These are phyloP conservation scores for Himantopus leucocephalus DNA, from an alignment of 2,113 vertebrate species.

Conservation along the genomic window DNA sequence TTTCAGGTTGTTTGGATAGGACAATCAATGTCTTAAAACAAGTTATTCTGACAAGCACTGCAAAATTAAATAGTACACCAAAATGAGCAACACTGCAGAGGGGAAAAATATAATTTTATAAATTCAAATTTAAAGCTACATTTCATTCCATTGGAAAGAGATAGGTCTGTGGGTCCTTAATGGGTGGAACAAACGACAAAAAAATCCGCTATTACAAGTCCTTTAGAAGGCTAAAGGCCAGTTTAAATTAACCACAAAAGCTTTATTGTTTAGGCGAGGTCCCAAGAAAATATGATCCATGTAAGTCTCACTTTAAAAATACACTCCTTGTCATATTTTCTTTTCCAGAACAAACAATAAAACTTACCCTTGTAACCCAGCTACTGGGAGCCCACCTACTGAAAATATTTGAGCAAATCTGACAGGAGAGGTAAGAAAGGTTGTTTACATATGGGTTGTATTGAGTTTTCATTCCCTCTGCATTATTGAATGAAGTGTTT, in stretches of 20 bases:
- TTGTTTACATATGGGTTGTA: not conserved
- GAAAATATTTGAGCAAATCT: not conserved
- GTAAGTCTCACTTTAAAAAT: not conserved
- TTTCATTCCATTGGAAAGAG: not conserved
- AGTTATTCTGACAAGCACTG: not conserved
- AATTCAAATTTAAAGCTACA: not conserved
- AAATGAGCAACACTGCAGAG: not conserved
- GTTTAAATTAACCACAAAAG: not conserved
- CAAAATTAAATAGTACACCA: not conserved
- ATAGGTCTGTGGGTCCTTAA: not conserved
- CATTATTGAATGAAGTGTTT: not conserved
- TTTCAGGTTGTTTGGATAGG: not conserved
- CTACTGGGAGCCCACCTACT: not conserved
- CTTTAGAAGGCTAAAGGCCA: not conserved
- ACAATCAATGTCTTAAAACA: not conserved
- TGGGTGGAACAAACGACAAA: not conserved
- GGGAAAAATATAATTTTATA: not conserved
- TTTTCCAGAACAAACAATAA: not conserved
- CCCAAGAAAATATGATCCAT: not conserved
- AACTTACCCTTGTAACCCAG: not conserved
- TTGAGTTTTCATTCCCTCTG: not conserved
- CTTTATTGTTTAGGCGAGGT: not conserved
- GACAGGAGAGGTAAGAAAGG: not conserved
- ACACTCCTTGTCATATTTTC: not conserved
- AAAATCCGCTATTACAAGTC: not conserved